Conservation (phyloP, 1,140 invertebrate species). For the Zaprionus lachaisei region DNA sequence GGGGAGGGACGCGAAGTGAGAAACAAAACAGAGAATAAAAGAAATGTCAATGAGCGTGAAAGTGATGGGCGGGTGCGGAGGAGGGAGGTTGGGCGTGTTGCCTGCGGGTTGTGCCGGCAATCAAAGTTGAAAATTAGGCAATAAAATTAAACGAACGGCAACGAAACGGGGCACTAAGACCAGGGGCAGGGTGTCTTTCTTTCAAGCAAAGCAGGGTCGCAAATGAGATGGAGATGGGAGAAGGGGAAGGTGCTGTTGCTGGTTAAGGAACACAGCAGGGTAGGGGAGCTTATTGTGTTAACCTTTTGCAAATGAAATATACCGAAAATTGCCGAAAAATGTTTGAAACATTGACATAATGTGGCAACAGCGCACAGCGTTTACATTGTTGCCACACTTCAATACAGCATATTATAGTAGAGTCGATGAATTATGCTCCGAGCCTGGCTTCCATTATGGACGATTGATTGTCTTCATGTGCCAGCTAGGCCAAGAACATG, state of each 20-base stretch:
- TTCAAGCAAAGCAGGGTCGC: not conserved
- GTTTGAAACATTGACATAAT: constrained; percentile 60
- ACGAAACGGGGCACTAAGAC: constrained; percentile 47
- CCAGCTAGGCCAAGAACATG: not conserved
- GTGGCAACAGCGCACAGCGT: not conserved
- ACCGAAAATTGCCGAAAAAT: constrained; percentile 65
- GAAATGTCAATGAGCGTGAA: constrained; percentile 80
- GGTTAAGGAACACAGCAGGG: not conserved
- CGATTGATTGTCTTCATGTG: constrained; percentile 43
- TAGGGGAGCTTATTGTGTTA: not conserved
- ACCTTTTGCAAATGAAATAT: constrained; percentile 9
- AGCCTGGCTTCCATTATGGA: constrained; percentile 29
- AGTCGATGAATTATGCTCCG: constrained; percentile 56
- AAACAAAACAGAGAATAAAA: constrained; percentile 34
- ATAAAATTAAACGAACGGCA: constrained; percentile 80
- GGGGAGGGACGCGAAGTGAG: constrained; percentile 13
- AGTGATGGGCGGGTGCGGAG: constrained; percentile 36
- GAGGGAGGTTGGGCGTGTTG: not conserved
- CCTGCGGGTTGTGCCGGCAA: constrained; percentile 60
- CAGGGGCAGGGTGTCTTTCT: not conserved
- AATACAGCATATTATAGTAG: not conserved
- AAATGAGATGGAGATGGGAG: too few relatives aligned
- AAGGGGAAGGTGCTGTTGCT: too few relatives aligned
- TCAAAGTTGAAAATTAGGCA: constrained; percentile 82
- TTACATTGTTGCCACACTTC: constrained; percentile 68